Conservation (phyloP, 2,888 invertebrate species). For the Acrocyrtus sp. region DNA sequence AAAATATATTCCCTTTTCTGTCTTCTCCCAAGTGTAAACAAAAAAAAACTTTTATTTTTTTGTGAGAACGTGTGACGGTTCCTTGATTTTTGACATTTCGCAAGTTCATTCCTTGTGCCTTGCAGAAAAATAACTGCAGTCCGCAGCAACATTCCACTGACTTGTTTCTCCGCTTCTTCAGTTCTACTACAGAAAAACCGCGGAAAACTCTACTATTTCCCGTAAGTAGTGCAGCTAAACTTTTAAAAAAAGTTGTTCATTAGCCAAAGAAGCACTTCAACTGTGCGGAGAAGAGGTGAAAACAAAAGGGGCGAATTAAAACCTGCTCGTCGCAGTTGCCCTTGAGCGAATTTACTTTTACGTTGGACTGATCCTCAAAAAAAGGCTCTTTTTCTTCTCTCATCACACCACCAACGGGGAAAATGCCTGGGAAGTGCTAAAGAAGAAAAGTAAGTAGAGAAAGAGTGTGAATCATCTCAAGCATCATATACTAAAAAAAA, state of each 20-base stretch:
- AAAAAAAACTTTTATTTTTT: background rate
- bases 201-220: background rate
- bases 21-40: background rate
- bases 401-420: too few species aligned
- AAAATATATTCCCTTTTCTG: background rate
- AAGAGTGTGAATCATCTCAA: too few species aligned
- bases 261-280: background rate
- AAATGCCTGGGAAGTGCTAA: too few species aligned
- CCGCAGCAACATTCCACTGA: background rate
- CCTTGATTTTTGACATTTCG: too few species aligned
- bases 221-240: background rate
- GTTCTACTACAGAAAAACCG: background rate
- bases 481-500: too few species aligned
- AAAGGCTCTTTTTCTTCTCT: too few species aligned
- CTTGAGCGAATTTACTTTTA: slow-evolving; percentile 18
- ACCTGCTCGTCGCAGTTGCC: slow-evolving; percentile 29
- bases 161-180: background rate
- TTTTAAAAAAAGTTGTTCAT: background rate
- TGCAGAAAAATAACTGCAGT: too few species aligned
- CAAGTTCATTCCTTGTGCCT: too few species aligned
- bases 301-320: too few species aligned
- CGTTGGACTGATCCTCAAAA: too few species aligned
- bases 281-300: slow-evolving; percentile 2
- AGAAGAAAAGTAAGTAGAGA: too few species aligned
- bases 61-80: slow-evolving; percentile 23